A percentile compares a stretch with the other conserved stretches of the same genome.
Evolutionary conservation across 2,113 vertebrate genomes (phyloP).

Genomic region (Microcebus jonahi): DNA sequence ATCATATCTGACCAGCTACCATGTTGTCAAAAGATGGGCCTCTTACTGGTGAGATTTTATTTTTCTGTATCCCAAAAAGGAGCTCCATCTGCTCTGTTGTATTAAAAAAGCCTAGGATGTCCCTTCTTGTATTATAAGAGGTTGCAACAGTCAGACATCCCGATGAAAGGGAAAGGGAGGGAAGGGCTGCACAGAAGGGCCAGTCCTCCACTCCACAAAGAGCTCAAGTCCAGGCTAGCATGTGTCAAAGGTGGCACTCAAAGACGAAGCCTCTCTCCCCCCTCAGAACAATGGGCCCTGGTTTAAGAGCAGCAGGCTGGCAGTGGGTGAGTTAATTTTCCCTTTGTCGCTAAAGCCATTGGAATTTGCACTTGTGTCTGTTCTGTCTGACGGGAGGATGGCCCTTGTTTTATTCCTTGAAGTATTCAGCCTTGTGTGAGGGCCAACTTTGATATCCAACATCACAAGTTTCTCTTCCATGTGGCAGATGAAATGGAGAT

Average conservation of each 20-base stretch:
- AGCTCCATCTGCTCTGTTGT: neutral
- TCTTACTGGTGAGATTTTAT: neutral
- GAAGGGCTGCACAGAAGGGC: neutral
- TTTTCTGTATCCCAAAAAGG: neutral
- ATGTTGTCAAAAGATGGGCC: neutral
- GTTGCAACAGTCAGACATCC: neutral
- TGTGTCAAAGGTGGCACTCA: neutral
- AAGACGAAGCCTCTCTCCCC: neutral
- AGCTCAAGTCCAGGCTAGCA: neutral
- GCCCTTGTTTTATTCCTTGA: slow-evolving; percentile 52
- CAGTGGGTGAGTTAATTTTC: slow-evolving; percentile 20
- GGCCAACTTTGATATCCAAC: slow-evolving; percentile 59
- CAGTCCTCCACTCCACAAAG: neutral
- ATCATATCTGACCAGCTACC: neutral
- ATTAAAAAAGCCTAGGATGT: neutral
- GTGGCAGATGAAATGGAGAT: slow-evolving; percentile 54
- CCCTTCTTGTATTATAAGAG: neutral
- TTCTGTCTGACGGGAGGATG: slow-evolving; percentile 21
- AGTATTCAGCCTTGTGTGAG: slow-evolving; percentile 40
- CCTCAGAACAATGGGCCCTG: neutral
- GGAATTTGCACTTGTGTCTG: slow-evolving; percentile 42
- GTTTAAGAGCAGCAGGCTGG: neutral
- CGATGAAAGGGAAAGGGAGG: neutral
- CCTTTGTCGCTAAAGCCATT: neutral
- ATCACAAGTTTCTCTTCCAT: slow-evolving; percentile 51